Evolutionary conservation across 2,113 vertebrate genomes (phyloP), one percentile per base, ranked within the genome.

Genomic region (Tragelaphus imberbis): DNA sequence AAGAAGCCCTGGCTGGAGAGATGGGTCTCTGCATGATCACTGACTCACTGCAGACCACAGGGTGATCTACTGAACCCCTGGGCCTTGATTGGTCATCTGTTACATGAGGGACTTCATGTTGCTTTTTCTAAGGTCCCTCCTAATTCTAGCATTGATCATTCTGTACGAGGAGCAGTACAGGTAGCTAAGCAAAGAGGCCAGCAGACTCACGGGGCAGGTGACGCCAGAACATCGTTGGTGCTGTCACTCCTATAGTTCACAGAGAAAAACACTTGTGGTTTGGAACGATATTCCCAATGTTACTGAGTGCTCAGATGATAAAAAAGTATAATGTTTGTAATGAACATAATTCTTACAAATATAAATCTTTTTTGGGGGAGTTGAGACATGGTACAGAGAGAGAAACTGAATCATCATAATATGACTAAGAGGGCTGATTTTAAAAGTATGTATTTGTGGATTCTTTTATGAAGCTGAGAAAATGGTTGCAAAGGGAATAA

Each of bases 401-500:
- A 85, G 7, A 94, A 96, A 84, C 28, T n/a, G 82, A 81, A 88
- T 75, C 19, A 40, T 59, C 21, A 30, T 58, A 81, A 93, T 93
- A 96, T 68, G 47, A 94, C 80, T 65, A 82, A 36, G 40, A 61
- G 40, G 47, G 36, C 68, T 90, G 86, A 92, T 95, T 90, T 89
- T 75, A 79, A 84, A 93, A 91, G 51, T 79, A 59, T 86, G 8
- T 87, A 79, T 97, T 88, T 56, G 79, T 91, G 40, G 49, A 49
- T 97, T 96, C 93, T 94, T 95, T 93, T 85, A 94, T 87, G 89
- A 98, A 94, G 88, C 59, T 86, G 65, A 86, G 88, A 85, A 95
- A 96, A 96, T 80, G 27, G 36, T 15, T 75, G 36, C 65, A 89
- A 98, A 93, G 92, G 94, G 93, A 97, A 95, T 95, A 96, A 94